These are phyloP conservation scores for Lepus timidus DNA, from an alignment of 2,113 vertebrate genomes.

Conservation along the genomic window DNA sequence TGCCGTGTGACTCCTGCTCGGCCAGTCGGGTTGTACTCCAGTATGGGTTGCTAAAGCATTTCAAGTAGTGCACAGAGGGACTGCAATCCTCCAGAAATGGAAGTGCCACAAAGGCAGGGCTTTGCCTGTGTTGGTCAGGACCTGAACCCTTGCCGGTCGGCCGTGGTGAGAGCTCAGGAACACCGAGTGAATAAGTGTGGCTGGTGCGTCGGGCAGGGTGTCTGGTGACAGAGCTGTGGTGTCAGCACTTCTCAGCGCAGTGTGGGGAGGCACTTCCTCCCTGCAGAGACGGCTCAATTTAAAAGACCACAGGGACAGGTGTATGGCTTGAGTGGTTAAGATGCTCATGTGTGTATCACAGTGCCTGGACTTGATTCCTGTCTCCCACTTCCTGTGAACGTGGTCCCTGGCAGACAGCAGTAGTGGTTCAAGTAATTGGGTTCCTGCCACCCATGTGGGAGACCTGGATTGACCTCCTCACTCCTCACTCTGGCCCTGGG, in stretches of 20 bases:
- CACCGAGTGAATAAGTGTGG: rapidly evolving
- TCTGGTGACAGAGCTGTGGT: rapidly evolving
- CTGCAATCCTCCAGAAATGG: neutral
- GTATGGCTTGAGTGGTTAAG: no score
- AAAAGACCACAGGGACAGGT: neutral
- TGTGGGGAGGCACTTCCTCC: neutral
- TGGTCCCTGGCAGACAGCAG: no score
- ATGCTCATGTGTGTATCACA: no score
- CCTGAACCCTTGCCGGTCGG: rapidly evolving
- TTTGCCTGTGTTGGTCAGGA: neutral
- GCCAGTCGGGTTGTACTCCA: neutral
- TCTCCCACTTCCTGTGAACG: no score
- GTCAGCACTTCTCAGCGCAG: rapidly evolving
- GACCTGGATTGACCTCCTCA: no score
- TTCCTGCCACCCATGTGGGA: no score
- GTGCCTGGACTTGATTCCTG: no score
- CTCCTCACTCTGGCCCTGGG: no score
- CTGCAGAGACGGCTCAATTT: neutral
- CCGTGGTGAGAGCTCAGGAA: rapidly evolving
- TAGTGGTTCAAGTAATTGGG: no score
- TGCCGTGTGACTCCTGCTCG: neutral
- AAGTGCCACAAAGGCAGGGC: neutral
- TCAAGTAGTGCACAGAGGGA: rapidly evolving
- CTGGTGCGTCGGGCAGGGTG: neutral
- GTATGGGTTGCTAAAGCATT: neutral